Base-by-base conservation (phyloP, 2,113 vertebrate genomes). In the Leuciscus idus region DNA sequence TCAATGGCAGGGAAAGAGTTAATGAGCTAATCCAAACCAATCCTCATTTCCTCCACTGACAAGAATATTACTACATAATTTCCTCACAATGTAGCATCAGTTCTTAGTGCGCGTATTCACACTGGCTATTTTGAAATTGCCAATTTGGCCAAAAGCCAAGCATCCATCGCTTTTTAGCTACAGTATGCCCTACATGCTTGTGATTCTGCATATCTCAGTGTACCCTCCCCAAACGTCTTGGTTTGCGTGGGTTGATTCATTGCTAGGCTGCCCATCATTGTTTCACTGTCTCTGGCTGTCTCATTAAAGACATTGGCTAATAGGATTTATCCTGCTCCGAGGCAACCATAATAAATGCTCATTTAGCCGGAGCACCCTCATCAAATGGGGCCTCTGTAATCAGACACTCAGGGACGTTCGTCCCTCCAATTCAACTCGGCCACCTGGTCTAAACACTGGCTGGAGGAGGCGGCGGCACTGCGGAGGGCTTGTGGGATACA, bases 241-340 rank as follows among this genome's bases (percentile, higher is more conserved):
- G 57, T 48, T 36, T 48, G 55, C 36, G 46, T 52, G 81, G 78
- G 74, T 80, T 88, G 75, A 86, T 86, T 74, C 85, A 86, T 68
- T 61, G 52, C 80, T 73, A 61, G 50, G 46, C 82, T 75, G 57
- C 73, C 15, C 55, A 46, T 43, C 73, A 74, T 86, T 86, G 72
- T 86, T 85, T 62, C 52, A 55, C 81, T 52, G 76, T 88, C 84
- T 78, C 84, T 84, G 26, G 48, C 84, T 81, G 76, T 88, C 85
- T 88, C 85, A 88, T 85, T 88, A 88, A 88, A 81, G 59, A 72
- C 84, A 66, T 19, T 52, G 84, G 59, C 80, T 90, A 88, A 88
- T 85, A 87, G 85, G 85, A 85, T 87, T 87, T 83, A 73, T 81
- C 85, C 48, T 73, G 36, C 66, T 86, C 23, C 68, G 62, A 39